Percentiles rank a stretch among this genome's conserved stretches.
phyloP scores from a whole-genome alignment of 2,797 vertebrate genomes.

The Gymnodraco acuticeps region DNA sequence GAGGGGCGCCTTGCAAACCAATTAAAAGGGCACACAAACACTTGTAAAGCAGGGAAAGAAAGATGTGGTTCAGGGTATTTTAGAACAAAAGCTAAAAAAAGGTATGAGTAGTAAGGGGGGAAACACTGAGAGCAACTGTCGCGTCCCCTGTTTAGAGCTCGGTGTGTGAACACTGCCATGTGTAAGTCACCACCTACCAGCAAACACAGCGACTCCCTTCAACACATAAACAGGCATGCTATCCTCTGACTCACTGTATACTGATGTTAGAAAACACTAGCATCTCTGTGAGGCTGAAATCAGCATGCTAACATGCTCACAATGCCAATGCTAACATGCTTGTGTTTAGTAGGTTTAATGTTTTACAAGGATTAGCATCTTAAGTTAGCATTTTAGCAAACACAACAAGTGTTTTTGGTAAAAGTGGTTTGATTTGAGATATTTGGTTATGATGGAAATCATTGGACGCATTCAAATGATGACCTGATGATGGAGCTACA shows the following conservation, averaged over 20 bases:
- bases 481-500: neutral
- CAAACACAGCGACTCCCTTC: slow-evolving; percentile 27
- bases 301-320: neutral
- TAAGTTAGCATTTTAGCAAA: neutral
- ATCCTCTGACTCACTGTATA: slow-evolving; percentile 26
- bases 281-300: neutral
- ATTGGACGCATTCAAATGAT: neutral
- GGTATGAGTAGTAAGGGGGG: slow-evolving; percentile 49
- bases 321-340: neutral
- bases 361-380: neutral
- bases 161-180: slow-evolving; percentile 22
- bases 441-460: neutral
- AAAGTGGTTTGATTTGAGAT: neutral
- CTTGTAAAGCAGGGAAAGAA: slow-evolving; percentile 62
- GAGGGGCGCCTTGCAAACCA: slow-evolving; percentile 62
- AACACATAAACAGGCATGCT: slow-evolving; percentile 30
- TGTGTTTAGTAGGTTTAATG: neutral
- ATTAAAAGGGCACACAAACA: slow-evolving; percentile 76
- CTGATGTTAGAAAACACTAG: slow-evolving; percentile 11
- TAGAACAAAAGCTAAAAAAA: slow-evolving; percentile 72
- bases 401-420: neutral
- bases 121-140: slow-evolving; percentile 50
- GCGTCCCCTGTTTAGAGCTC: slow-evolving; percentile 47
- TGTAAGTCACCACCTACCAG: slow-evolving; percentile 48
- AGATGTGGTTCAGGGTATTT: slow-evolving; percentile 68